Evolutionary conservation across 92 coral and sea anemone genomes (phyloP).

Genomic region (Parazoanthus atlanticus): DNA sequence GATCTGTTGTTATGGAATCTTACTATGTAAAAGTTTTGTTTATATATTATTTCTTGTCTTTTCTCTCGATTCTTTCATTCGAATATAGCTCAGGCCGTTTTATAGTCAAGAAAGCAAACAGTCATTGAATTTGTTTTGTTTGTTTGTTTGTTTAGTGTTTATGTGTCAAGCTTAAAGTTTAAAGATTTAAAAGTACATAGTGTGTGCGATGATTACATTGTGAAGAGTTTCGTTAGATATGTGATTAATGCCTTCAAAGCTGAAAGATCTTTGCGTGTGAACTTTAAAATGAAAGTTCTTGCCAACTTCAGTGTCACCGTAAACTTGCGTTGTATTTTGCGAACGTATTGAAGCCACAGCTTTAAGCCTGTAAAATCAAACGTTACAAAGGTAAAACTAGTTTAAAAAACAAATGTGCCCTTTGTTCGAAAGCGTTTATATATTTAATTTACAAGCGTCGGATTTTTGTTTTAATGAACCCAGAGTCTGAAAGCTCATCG

Average conservation of each 20-base stretch:
- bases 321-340: neutral
- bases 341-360: neutral
- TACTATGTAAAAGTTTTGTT: neutral
- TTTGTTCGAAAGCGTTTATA: neutral
- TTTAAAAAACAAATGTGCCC: neutral
- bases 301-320: neutral
- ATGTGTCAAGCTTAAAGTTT: neutral
- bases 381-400: neutral
- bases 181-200: no score
- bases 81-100: no score
- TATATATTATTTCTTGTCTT: no score
- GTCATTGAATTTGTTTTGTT: neutral
- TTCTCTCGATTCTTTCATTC: neutral
- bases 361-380: neutral
- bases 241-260: no score
- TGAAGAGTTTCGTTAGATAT: neutral
- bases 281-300: neutral
- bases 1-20: neutral
- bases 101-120: neutral
- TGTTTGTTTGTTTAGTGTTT: neutral
- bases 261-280: neutral
- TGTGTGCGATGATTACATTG: neutral
- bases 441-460: conserved; percentile 8
- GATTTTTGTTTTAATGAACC: conserved; percentile 22
- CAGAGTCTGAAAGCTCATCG: conserved; percentile 14